Conservation (phyloP, 2,797 vertebrate genomes). For the Danionella dracula region DNA sequence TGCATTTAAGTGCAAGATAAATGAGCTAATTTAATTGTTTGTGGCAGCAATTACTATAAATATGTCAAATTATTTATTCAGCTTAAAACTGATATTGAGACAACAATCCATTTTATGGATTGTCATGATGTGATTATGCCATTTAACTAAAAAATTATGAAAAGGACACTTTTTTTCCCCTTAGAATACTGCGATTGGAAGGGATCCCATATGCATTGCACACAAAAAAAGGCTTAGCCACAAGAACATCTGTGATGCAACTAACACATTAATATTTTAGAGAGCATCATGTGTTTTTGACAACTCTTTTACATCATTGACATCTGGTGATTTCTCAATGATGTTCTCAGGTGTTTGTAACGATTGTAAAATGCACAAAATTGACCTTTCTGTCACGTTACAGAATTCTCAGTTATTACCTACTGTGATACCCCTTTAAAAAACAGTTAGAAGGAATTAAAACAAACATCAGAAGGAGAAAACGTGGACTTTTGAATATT, state of each 20-base stretch:
- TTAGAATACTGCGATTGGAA: conserved; percentile 12
- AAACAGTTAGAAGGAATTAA: conserved; percentile 29
- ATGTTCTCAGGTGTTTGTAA: conserved; percentile 28
- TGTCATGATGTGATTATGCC: conserved; percentile 1
- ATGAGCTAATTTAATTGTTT: no score
- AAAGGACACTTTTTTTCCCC: conserved; percentile 13
- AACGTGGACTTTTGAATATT: conserved; percentile 46
- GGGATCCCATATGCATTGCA: conserved; percentile 32
- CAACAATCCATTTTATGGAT: conserved; percentile 31
- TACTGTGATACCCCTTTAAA: not conserved
- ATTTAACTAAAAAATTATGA: conserved; percentile 21
- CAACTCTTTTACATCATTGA: conserved; percentile 24
- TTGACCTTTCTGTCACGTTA: not conserved
- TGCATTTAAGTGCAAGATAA: no score
- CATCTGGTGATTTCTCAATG: conserved; percentile 45
- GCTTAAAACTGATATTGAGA: conserved; percentile 2
- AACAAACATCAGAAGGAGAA: conserved; percentile 15
- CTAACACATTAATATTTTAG: conserved; percentile 33
- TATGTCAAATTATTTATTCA: no score
- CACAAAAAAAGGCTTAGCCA: conserved; percentile 18
- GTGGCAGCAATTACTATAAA: no score
- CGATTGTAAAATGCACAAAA: conserved; percentile 2
- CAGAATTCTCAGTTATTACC: conserved; percentile 9
- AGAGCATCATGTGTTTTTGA: conserved; percentile 23
- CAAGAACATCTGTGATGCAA: conserved; percentile 39